phyloP scores from a whole-genome alignment of 2,888 invertebrate genomes.

The Leptodirus hochenwartii region DNA sequence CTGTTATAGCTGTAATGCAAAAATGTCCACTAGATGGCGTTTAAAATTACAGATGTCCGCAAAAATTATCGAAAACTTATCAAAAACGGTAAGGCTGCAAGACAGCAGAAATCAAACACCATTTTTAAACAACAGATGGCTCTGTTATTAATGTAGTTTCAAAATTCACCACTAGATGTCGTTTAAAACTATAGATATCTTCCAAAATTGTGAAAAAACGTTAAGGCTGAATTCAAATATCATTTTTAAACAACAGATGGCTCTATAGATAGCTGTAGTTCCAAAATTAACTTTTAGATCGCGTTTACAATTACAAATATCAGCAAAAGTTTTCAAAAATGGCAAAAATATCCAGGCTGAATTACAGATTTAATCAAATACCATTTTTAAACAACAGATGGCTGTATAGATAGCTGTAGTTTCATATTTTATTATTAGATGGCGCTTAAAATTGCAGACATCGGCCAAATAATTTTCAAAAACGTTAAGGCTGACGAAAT shows the following conservation, averaged over 20 bases:
- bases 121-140: background rate
- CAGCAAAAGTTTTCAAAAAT: too few species aligned
- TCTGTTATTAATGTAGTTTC: background rate
- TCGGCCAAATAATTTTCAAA: background rate
- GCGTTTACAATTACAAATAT: conserved; percentile 1
- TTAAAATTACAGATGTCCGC: background rate
- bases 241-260: background rate
- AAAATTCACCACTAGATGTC: background rate
- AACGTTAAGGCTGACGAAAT: background rate
- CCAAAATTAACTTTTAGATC: background rate
- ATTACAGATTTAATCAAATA: too few species aligned
- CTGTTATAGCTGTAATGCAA: too few species aligned
- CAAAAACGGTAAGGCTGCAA: too few species aligned
- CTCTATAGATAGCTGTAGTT: background rate
- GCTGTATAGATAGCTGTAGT: too few species aligned
- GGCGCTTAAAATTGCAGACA: background rate
- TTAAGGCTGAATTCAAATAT: too few species aligned
- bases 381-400: too few species aligned
- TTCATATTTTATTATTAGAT: background rate
- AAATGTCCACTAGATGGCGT: background rate
- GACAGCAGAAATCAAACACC: background rate
- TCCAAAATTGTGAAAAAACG: too few species aligned
- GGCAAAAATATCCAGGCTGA: too few species aligned
- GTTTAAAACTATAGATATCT: background rate
- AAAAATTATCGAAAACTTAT: background rate